Evolutionary conservation across 2,888 invertebrate species (phyloP).

Genomic region (Enoplolaimus lenunculus): DNA sequence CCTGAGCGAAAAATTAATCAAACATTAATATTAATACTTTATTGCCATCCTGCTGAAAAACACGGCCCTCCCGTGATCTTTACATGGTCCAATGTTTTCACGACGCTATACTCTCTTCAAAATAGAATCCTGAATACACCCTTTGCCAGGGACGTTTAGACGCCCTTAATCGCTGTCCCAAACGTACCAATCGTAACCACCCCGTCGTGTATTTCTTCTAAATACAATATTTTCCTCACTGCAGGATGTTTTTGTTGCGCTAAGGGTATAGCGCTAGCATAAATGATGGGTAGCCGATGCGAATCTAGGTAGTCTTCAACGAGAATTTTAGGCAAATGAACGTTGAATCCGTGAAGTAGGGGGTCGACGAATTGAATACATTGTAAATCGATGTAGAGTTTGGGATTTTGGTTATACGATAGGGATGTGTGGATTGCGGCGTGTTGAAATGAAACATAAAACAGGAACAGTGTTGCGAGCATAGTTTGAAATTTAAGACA

Average conservation of each 20-base stretch:
- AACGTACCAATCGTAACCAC: not conserved
- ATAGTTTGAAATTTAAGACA: no score
- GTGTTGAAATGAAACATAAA: not conserved
- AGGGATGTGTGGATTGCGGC: not conserved
- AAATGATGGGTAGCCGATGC: conserved; percentile 28
- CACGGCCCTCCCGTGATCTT: no score
- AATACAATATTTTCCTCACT: conserved; percentile 11
- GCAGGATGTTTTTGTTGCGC: conserved; percentile 26
- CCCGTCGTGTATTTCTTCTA: conserved; percentile 11
- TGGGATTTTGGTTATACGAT: conserved; percentile 13
- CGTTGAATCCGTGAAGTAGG: conserved; percentile 30
- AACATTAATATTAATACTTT: no score
- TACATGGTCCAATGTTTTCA: no score
- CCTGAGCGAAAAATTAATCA: no score
- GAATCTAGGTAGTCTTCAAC: not conserved
- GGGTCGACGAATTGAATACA: conserved; percentile 27
- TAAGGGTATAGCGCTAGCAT: conserved; percentile 28
- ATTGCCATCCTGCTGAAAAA: no score
- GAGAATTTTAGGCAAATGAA: conserved; percentile 27
- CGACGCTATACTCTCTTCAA: no score
- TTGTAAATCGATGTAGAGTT: conserved; percentile 21
- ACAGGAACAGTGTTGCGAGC: not conserved
- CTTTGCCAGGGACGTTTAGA: no score
- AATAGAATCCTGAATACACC: no score
- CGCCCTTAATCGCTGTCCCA: no score